A percentile compares a stretch with the other conserved stretches of the same genome.
Conservation (phyloP, 2,113 vertebrate genomes). For the Illadopsis cleaveri region DNA sequence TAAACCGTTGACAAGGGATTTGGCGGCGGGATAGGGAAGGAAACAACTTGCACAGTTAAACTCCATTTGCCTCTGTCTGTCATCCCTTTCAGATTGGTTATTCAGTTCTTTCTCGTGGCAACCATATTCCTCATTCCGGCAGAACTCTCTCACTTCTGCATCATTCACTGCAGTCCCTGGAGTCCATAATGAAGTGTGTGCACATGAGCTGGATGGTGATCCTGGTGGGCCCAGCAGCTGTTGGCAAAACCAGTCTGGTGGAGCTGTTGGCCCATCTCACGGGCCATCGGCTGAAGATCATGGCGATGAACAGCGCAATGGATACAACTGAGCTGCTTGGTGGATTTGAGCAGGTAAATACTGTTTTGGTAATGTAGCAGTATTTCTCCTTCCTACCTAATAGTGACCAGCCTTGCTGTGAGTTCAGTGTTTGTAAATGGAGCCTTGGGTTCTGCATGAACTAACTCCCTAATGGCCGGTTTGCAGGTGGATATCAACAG, state of each 20-base stretch:
- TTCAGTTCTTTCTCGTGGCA: constrained; percentile 88
- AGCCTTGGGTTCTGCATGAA: not conserved
- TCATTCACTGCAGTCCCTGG: constrained; percentile 86
- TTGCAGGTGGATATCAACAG: constrained; percentile 88
- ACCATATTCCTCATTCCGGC: constrained; percentile 72
- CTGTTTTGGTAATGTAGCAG: not conserved
- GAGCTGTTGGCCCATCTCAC: constrained; percentile 91
- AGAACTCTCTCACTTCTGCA: constrained; percentile 87
- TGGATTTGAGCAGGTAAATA: constrained; percentile 93
- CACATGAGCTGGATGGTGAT: constrained; percentile 98
- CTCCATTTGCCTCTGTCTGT: not conserved
- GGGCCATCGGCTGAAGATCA: constrained; percentile 86
- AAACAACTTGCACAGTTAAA: not conserved
- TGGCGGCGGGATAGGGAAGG: not conserved
- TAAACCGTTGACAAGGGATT: constrained; percentile 44
- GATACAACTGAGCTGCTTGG: constrained; percentile 96
- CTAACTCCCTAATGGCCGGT: not conserved
- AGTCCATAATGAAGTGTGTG: constrained; percentile 95
- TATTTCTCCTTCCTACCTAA: not conserved
- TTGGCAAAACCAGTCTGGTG: constrained; percentile 92
- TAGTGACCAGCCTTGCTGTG: not conserved
- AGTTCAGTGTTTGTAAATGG: not conserved
- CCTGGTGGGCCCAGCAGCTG: constrained; percentile 89
- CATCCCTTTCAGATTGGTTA: constrained; percentile 84
- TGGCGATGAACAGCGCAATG: constrained; percentile 97